Evolutionary conservation across 2,113 vertebrate genomes (phyloP).

Genomic region (Upupa epops): DNA sequence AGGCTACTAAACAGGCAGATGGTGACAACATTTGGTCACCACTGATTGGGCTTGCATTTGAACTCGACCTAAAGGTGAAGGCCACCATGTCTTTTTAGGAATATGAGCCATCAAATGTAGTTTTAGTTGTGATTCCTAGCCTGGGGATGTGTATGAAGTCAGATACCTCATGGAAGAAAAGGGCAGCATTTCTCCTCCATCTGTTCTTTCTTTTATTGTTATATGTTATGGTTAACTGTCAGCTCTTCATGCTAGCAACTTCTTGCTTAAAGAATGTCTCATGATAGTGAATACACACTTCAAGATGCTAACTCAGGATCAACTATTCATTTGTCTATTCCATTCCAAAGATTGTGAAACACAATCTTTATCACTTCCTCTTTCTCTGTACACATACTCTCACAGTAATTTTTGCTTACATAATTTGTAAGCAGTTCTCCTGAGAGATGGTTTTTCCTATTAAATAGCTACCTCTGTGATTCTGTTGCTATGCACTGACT

Average conservation of each 20-base stretch:
- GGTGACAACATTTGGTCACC: slow-evolving; percentile 43
- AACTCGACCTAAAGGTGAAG: slow-evolving; percentile 41
- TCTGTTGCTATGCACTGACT: neutral
- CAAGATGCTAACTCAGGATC: neutral
- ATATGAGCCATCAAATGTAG: slow-evolving; percentile 16
- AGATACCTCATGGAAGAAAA: neutral
- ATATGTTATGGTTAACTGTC: neutral
- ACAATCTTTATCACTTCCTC: neutral
- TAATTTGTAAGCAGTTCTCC: neutral
- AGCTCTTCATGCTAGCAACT: neutral
- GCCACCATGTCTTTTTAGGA: slow-evolving; percentile 28
- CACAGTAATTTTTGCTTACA: neutral
- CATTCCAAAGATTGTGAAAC: too few relatives aligned
- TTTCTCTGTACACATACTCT: neutral
- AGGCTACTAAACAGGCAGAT: slow-evolving; percentile 44
- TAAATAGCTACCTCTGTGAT: fast-evolving
- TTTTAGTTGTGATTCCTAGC: slow-evolving; percentile 1
- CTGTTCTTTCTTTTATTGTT: neutral
- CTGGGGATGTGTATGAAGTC: neutral
- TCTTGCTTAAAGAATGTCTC: neutral
- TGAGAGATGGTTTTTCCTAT: neutral
- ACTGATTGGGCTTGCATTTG: slow-evolving; percentile 46
- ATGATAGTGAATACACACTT: neutral
- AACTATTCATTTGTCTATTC: neutral
- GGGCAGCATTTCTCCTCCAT: neutral